Evolutionary conservation across 2,888 invertebrate genomes (phyloP).

Genomic region (Microchrysa polita): DNA sequence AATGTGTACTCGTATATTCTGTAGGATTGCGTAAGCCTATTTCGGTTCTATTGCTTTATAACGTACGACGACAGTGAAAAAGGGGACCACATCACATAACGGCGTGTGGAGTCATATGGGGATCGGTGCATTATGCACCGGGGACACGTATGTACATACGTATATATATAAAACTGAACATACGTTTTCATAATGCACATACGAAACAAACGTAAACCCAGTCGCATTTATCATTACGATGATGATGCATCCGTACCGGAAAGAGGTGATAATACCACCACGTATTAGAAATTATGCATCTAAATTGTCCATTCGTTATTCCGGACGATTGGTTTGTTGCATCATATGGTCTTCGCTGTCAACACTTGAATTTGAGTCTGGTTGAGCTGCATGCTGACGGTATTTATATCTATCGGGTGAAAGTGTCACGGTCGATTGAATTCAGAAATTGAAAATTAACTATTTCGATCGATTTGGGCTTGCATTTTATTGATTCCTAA

Average conservation of each 20-base stretch:
- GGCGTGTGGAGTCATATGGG: background rate
- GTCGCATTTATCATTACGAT: background rate
- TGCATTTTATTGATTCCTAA: background rate
- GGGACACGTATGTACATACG: too few species aligned
- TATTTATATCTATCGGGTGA: too few species aligned
- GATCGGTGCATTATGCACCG: background rate
- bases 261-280: conserved; percentile 7
- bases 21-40: too few species aligned
- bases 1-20: too few species aligned
- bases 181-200: background rate
- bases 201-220: too few species aligned
- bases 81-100: too few species aligned
- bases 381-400: background rate
- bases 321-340: background rate
- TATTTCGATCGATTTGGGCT: background rate
- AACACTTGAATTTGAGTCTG: background rate
- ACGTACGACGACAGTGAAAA: too few species aligned
- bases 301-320: conserved; percentile 16
- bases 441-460: background rate
- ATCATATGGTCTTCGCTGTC: background rate
- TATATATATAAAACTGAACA: too few species aligned
- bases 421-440: background rate
- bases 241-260: background rate
- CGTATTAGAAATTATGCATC: conserved; percentile 22
- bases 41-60: too few species aligned